A percentile compares a stretch with the other conserved stretches of the same genome.
phyloP scores from a whole-genome alignment of 2,888 invertebrate species.

The Notocelia uddmanniana region DNA sequence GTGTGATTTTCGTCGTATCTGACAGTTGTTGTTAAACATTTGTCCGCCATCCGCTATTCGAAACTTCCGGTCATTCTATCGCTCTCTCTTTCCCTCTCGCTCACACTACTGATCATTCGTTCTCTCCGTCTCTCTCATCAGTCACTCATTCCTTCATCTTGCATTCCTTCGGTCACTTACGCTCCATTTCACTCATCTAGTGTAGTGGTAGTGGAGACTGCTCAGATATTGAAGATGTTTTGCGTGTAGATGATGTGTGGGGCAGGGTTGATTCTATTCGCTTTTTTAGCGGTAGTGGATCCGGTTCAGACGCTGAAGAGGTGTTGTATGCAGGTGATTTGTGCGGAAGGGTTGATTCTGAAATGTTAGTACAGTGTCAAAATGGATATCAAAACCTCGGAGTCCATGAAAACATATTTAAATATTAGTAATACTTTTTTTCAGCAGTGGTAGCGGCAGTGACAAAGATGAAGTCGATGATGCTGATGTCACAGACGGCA shows the following conservation, averaged over 20 bases:
- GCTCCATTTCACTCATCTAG: too few relatives aligned
- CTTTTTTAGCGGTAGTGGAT: neutral
- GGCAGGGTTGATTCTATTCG: conserved; percentile 11
- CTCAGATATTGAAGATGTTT: neutral
- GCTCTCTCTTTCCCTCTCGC: too few relatives aligned
- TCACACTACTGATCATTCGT: too few relatives aligned
- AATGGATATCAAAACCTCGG: too few relatives aligned
- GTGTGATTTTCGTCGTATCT: too few relatives aligned
- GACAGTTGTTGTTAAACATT: too few relatives aligned
- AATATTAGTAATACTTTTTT: conserved; percentile 7
- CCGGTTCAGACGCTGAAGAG: neutral
- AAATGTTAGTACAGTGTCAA: neutral
- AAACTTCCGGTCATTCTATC: too few relatives aligned
- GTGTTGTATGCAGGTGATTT: neutral
- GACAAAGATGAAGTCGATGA: neutral
- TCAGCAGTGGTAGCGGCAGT: conserved; percentile 1
- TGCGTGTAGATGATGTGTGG: neutral
- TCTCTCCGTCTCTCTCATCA: too few relatives aligned
- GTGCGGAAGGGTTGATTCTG: conserved; percentile 7
- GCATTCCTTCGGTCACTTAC: too few relatives aligned
- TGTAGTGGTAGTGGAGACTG: neutral
- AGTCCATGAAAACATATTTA: neutral
- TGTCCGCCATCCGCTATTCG: too few relatives aligned
- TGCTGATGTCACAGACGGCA: too few relatives aligned
- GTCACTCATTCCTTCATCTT: too few relatives aligned